A percentile compares a stretch with the other conserved stretches of the same genome.
Evolutionary conservation across 2,797 vertebrate species (phyloP).

Genomic region (Oryzias dopingdopingensis): DNA sequence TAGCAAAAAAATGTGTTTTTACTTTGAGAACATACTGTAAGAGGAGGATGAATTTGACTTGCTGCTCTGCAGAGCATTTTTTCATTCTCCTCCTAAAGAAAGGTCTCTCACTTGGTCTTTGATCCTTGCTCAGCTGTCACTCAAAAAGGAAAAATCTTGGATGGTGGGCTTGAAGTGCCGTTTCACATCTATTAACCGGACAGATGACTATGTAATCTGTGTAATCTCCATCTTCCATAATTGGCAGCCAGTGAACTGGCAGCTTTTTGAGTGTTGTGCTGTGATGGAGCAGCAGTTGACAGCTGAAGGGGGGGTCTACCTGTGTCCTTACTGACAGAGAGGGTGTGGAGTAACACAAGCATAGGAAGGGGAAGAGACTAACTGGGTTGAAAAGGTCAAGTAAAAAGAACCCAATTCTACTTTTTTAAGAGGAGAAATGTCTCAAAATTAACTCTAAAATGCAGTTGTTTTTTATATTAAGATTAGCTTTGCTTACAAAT

Average conservation of each 20-base stretch:
- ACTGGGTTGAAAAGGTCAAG: slow-evolving; percentile 40
- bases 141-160: too few relatives aligned
- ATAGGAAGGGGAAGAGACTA: slow-evolving; percentile 24
- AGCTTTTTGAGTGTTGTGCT: slow-evolving; percentile 5
- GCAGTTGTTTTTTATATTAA: too few relatives aligned
- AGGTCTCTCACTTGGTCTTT: slow-evolving; percentile 7
- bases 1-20: too few relatives aligned
- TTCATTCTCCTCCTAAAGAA: slow-evolving; percentile 22
- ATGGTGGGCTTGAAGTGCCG: too few relatives aligned
- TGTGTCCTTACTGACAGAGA: slow-evolving; percentile 40
- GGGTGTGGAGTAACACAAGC: slow-evolving; percentile 46
- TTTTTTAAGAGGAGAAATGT: too few relatives aligned
- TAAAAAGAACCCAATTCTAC: neutral
- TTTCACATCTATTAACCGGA: too few relatives aligned
- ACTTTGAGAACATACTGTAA: too few relatives aligned
- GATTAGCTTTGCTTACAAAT: too few relatives aligned
- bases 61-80: slow-evolving; percentile 5
- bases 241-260: too few relatives aligned
- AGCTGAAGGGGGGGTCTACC: slow-evolving; percentile 23
- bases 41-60: neutral
- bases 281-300: slow-evolving; percentile 20
- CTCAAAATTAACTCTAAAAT: neutral
- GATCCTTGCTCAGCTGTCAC: slow-evolving; percentile 3
- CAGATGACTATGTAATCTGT: too few relatives aligned
- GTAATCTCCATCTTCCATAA: too few relatives aligned